Evolutionary conservation across 2,113 vertebrate species (phyloP).

Genomic region (Cyprinodon variegatus): DNA sequence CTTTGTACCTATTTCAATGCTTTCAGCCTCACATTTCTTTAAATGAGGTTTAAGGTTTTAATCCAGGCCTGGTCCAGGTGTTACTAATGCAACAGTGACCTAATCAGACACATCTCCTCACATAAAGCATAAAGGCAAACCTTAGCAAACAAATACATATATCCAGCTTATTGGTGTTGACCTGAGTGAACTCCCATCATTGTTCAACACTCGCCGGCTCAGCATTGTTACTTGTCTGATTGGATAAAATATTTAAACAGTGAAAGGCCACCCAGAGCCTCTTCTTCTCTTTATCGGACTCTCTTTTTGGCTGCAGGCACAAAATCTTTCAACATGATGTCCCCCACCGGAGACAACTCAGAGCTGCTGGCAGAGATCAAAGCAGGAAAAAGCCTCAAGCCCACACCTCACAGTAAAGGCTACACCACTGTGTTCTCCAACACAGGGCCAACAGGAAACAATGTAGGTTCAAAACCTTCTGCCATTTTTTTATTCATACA

Average conservation of each 20-base stretch:
- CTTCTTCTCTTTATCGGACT: conserved; percentile 26
- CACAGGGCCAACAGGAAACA: conserved; percentile 82
- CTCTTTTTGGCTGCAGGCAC: conserved; percentile 81
- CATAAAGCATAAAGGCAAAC: neutral
- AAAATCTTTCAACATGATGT: conserved; percentile 99
- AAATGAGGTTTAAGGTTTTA: conserved; percentile 29
- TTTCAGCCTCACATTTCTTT: conserved; percentile 7
- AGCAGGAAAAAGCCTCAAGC: conserved; percentile 95
- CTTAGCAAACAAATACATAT: neutral
- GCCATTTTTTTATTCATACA: neutral
- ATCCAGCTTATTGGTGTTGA: conserved; percentile 14
- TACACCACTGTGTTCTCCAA: conserved; percentile 92
- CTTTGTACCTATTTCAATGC: conserved; percentile 32
- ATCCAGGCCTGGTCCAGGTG: conserved; percentile 17
- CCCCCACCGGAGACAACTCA: conserved; percentile 95
- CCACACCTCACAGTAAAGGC: conserved; percentile 94
- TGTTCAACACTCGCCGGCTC: conserved; percentile 32
- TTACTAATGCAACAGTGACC: conserved; percentile 9
- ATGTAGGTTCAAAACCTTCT: conserved; percentile 74
- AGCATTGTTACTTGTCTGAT: conserved; percentile 56
- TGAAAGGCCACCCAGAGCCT: conserved; percentile 59
- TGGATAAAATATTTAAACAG: conserved; percentile 71
- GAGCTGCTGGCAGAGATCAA: conserved; percentile 98
- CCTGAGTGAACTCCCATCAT: conserved; percentile 36
- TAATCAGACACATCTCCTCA: neutral